Evolutionary conservation across 2,113 vertebrate genomes (phyloP), one percentile per base, ranked within the genome.

Genomic region (Melanocharis versteri): DNA sequence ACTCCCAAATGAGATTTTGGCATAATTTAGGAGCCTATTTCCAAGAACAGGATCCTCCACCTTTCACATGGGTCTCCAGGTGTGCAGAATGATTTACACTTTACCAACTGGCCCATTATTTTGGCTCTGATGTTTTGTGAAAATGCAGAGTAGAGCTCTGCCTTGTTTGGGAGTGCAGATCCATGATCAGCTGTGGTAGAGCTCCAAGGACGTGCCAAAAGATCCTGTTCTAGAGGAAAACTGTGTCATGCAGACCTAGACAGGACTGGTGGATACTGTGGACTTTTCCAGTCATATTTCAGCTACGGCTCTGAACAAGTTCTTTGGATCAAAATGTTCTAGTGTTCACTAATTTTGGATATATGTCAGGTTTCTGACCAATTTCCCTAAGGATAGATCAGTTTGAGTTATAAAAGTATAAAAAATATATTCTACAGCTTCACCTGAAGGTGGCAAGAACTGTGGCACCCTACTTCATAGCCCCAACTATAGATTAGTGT

Each of bases 31-130:
- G 33, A 39, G 13, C 17, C 4, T n/a, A 13, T 37, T 56, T 61
- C 14, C 50, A 53, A 27, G n/a, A 78, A 28, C 0, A 53, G 5
- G 5, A 11, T 31, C 3, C 7, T 73, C 24, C 21, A 70, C 9
- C n/a, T 48, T 45, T 23, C 3, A 0, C 11, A 1, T 10, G n/a
- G 33, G 14, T 39, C 15, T 56, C 44, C 40, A 54, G 26, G 30
- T 47, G 11, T 69, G 58, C 45, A 57, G 48, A 64, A 45, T 66
- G 13, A 45, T 30, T 79, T 30, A 28, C 10, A 42, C 11, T 85
- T 90, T 12, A 5, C 28, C 16, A 65, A 17, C 11, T 47, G 56
- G 11, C 27, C 22, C 24, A 17, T 61, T 4, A 8, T 53, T 87
- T 56, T 75, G 22, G 20, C 21, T 33, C 16, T 77, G 40, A 22